phyloP scores from a whole-genome alignment of 2,113 vertebrate genomes.

The Panthera leo region DNA sequence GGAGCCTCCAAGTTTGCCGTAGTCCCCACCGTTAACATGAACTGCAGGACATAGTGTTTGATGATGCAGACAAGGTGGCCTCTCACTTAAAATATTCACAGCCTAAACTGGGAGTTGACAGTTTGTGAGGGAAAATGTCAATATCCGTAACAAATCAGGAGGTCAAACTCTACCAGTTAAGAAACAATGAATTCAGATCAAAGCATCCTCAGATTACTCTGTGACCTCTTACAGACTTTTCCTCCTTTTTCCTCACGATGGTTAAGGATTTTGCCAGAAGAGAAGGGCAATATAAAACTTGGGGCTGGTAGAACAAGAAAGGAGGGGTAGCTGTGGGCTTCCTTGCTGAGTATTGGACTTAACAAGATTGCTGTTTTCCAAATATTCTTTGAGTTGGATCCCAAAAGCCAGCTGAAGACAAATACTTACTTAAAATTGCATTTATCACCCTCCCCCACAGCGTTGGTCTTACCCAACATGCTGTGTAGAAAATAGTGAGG shows the following conservation, averaged over 20 bases:
- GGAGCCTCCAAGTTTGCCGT: background rate
- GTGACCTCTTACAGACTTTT: background rate
- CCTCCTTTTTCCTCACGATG: background rate
- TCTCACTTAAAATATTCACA: background rate
- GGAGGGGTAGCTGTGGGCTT: background rate
- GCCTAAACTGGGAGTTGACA: background rate
- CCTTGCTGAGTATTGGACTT: background rate
- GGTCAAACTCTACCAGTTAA: background rate
- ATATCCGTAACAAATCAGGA: background rate
- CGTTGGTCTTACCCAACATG: background rate
- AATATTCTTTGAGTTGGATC: background rate
- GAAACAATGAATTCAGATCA: background rate
- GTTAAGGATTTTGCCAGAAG: background rate
- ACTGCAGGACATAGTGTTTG: too few species aligned
- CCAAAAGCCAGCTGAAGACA: background rate
- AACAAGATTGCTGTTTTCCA: background rate
- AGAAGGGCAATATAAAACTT: background rate
- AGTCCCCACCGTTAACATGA: background rate
- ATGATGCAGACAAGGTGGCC: background rate
- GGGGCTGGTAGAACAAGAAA: background rate
- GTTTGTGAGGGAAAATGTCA: background rate
- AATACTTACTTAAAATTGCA: conserved; percentile 4
- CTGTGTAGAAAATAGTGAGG: background rate
- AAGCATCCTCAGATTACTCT: background rate
- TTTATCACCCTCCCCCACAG: background rate